Evolutionary conservation across 2,113 vertebrate genomes (phyloP), one percentile per base, ranked within the genome.

Genomic region (Lepus americanus): DNA sequence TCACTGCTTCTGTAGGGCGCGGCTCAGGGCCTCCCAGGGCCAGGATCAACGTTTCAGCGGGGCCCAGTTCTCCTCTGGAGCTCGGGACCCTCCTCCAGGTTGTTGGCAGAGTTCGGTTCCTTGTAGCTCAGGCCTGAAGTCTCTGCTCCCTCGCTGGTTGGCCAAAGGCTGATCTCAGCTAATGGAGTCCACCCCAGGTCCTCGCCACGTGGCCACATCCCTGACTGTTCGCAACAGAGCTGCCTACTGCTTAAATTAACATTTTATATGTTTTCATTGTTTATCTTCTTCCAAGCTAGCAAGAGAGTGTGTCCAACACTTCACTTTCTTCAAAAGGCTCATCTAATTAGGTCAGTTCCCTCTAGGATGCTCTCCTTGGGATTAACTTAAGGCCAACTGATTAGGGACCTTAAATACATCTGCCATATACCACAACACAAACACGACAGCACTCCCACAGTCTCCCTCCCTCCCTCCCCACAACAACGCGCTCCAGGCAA

Each of bases 361-460:
- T 20, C 55, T 67, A 70, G 55, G 39, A 87, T 77, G 87, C 70
- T 44, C 39, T 20, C 66, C 16, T 83, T 79, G 66, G 16, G 49
- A 88, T 83, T 29, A 72, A 74, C 13, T 74, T 55, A 49, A 66
- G 67, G 53, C 61, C 77, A 78, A 39, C 70, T 91, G 77, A 73
- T 93, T 79, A 79, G 36, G 51, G 33, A 78, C 25, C 66, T 96
- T 91, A 90, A 87, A 67, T 53, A 51, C 55, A 33, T 88, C 59
- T 83, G 77, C 49, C 49, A 55, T 67, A 69, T 12, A 66, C 29
- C 20, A 7, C 36, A 61, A 31, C 31, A 25, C 20, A 85, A 36
- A 81, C 51, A 51, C 5, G 14, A 64, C 63, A 16, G 16, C 19
- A 19, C 55, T 59, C 29, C 33, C 70, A 44, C 4, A 10, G 29